A percentile compares a stretch with the other conserved stretches of the same genome.
phyloP scores from a whole-genome alignment of 37 sponge, comb jelly and placozoan genomes.

The Eunapius fragilis region DNA sequence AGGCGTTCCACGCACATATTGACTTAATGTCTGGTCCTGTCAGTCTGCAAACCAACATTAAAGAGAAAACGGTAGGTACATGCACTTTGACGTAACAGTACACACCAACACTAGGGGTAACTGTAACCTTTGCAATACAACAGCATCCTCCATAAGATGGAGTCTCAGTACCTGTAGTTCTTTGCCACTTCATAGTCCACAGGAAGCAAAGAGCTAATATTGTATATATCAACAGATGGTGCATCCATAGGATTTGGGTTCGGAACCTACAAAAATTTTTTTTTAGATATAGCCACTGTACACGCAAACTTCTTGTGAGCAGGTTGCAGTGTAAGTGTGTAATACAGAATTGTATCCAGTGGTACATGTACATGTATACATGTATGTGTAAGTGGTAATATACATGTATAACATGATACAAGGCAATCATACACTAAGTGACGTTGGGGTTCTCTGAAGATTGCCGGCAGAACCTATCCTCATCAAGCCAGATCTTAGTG shows the following conservation, averaged over 20 bases:
- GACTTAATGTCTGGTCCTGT: slow-evolving; percentile 32
- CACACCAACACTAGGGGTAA: neutral
- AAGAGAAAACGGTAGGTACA: neutral
- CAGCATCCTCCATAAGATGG: neutral
- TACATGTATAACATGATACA: neutral
- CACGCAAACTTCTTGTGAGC: too few relatives aligned
- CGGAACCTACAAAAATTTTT: neutral
- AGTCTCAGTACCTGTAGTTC: slow-evolving; percentile 42
- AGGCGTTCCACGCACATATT: slow-evolving; percentile 56
- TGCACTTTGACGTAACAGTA: neutral
- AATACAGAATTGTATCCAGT: too few relatives aligned
- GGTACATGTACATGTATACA: neutral
- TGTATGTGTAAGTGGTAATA: neutral
- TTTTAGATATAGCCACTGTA: too few relatives aligned
- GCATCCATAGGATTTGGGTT: neutral
- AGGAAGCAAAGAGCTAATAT: slow-evolving; percentile 47
- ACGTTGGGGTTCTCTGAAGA: neutral
- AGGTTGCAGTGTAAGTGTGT: too few relatives aligned
- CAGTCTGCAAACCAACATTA: slow-evolving; percentile 13
- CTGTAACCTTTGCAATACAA: slow-evolving; percentile 1
- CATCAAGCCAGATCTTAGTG: neutral
- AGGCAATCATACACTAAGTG: neutral
- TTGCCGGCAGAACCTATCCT: neutral
- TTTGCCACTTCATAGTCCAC: slow-evolving; percentile 60
- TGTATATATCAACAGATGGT: slow-evolving; percentile 18